Conservation (phyloP, 2,888 invertebrate species). For the Athalia cordata region DNA sequence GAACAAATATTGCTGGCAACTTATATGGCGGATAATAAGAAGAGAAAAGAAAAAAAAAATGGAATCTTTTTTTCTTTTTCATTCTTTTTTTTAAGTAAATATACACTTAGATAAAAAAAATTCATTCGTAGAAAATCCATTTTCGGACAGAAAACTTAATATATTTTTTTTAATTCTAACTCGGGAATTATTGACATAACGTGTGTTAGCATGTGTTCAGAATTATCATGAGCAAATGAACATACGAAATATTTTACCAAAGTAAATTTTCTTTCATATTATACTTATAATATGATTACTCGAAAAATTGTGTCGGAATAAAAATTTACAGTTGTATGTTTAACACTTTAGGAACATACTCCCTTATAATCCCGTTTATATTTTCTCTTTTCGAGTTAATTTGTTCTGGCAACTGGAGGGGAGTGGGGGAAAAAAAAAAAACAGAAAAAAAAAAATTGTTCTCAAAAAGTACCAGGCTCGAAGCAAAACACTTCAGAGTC, state of each 20-base stretch:
- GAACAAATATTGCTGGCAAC: constrained; percentile 33
- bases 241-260: too few species aligned
- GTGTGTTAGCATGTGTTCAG: too few species aligned
- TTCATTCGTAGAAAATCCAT: constrained; percentile 3
- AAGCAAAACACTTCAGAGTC: background rate
- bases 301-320: too few species aligned
- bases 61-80: background rate
- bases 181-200: background rate
- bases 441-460: background rate
- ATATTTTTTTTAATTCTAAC: constrained; percentile 1
- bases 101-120: background rate
- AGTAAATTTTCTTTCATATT: too few species aligned
- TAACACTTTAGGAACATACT: too few species aligned
- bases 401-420: too few species aligned
- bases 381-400: too few species aligned
- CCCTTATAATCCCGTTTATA: too few species aligned
- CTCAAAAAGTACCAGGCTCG: background rate
- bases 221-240: too few species aligned
- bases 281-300: too few species aligned
- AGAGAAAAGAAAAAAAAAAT: constrained; percentile 1
- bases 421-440: background rate
- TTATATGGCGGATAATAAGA: constrained; percentile 36
- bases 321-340: too few species aligned
- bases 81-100: background rate
- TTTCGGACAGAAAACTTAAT: constrained; percentile 16